A percentile compares a stretch with the other conserved stretches of the same genome.
phyloP scores from a whole-genome alignment of 2,888 invertebrate genomes.

The Schrankia costaestrigalis region DNA sequence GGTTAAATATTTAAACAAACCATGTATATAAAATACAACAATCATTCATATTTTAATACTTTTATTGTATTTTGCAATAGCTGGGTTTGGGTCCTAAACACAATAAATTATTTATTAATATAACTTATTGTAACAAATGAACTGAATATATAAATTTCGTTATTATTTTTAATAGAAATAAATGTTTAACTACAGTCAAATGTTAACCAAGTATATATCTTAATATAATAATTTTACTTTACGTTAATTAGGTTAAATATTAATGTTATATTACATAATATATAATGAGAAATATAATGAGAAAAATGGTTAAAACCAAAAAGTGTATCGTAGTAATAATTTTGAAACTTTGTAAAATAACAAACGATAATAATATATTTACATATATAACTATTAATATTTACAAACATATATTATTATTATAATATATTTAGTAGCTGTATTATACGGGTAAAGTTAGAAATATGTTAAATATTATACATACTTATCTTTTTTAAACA shows the following conservation, averaged over 20 bases:
- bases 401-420: conserved; percentile 25
- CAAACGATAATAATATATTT: conserved; percentile 25
- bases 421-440: no score
- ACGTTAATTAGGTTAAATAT: background rate
- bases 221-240: background rate
- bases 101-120: conserved; percentile 21
- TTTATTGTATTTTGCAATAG: conserved; percentile 47
- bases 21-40: conserved; percentile 17
- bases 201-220: background rate
- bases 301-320: conserved; percentile 49
- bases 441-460: conserved; percentile 7
- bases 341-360: conserved; percentile 50
- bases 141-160: background rate
- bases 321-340: conserved; percentile 76
- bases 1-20: no score
- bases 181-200: background rate
- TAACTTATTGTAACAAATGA: conserved; percentile 19
- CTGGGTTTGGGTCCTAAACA: conserved; percentile 65
- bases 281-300: conserved; percentile 19
- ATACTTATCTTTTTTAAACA: no score
- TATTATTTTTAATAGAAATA: background rate
- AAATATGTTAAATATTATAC: no score
- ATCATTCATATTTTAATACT: conserved; percentile 56
- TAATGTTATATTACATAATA: background rate
- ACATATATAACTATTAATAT: no score